Conservation (phyloP, 2,113 vertebrate species). For the Pogonocichla stellata region DNA sequence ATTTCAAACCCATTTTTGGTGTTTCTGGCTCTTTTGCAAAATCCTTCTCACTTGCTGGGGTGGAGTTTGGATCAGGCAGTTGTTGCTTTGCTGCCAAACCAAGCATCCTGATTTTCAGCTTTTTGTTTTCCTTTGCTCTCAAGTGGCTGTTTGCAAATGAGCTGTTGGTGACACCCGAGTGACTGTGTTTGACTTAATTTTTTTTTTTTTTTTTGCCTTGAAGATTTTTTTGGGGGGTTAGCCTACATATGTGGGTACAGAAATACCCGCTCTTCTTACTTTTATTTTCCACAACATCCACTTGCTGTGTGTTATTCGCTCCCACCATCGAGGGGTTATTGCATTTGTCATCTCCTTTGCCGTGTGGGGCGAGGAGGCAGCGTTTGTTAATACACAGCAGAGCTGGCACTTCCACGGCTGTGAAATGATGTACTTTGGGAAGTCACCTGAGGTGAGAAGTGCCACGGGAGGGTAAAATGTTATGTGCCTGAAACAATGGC, state of each 20-base stretch:
- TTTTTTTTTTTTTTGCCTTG: background rate
- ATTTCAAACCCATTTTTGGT: background rate
- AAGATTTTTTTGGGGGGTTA: background rate
- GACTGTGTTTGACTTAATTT: background rate
- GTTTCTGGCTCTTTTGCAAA: background rate
- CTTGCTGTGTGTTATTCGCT: background rate
- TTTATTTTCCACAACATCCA: background rate
- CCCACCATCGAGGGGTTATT: background rate
- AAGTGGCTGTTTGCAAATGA: background rate
- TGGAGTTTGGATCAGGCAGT: background rate
- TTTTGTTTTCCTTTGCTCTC: background rate
- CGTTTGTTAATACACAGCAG: background rate
- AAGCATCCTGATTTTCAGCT: background rate
- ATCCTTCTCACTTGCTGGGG: background rate
- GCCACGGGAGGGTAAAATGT: background rate
- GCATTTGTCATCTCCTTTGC: background rate
- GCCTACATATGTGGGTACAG: accelerated
- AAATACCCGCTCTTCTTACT: accelerated
- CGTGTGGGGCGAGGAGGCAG: background rate
- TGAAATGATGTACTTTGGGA: background rate
- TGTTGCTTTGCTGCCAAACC: background rate
- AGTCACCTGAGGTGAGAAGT: conserved; percentile 16
- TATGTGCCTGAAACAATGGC: background rate
- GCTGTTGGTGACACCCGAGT: background rate
- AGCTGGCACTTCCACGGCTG: background rate